Conservation (phyloP, 2,113 vertebrate genomes). For the Rissa tridactyla region DNA sequence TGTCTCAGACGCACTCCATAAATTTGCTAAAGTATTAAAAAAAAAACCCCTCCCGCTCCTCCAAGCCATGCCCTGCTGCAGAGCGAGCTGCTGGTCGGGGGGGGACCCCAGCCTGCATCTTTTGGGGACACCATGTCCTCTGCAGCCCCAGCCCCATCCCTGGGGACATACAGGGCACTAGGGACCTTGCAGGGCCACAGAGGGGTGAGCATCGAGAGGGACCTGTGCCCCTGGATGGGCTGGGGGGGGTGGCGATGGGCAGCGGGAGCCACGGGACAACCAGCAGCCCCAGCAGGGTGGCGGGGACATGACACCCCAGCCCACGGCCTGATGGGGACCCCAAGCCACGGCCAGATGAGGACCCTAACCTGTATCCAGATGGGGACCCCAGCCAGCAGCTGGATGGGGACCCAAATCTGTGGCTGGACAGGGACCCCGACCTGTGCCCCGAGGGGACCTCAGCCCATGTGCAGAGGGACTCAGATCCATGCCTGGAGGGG, state of each 20-base stretch:
- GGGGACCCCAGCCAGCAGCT: not conserved
- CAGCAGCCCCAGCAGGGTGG: not conserved
- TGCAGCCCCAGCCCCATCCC: not conserved
- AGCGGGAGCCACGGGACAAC: accelerated
- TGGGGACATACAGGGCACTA: accelerated
- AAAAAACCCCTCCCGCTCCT: not conserved
- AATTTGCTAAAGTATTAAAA: not conserved
- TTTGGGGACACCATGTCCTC: accelerated
- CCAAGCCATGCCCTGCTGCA: accelerated
- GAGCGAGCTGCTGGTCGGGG: accelerated
- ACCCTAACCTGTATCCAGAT: accelerated
- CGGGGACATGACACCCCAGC: accelerated
- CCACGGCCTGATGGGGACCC: not conserved
- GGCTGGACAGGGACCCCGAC: not conserved
- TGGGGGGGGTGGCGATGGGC: accelerated
- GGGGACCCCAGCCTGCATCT: not conserved
- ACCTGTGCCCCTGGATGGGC: not conserved
- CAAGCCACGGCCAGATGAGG: not conserved
- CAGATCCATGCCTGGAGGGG: not conserved
- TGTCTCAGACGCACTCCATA: not conserved
- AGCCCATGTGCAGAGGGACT: no score
- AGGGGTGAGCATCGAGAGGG: not conserved
- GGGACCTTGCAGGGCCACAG: accelerated
- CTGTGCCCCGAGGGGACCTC: not conserved
- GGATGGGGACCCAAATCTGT: not conserved